A percentile compares a stretch with the other conserved stretches of the same genome.
Evolutionary conservation across 2,113 vertebrate species (phyloP).

Genomic region (Chiloscyllium plagiosum): DNA sequence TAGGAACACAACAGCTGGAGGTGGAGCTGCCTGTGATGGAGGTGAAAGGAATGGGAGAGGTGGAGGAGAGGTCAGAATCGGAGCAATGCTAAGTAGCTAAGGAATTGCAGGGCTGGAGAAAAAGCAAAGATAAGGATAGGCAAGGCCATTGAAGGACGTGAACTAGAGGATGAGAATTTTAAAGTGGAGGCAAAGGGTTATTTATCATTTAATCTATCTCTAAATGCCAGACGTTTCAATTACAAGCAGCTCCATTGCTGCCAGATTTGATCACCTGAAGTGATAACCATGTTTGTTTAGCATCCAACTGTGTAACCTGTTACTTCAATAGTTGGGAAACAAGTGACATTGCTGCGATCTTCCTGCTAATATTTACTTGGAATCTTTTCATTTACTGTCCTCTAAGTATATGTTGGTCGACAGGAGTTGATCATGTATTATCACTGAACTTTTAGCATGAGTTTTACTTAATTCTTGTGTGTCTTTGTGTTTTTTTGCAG

Average conservation of each 20-base stretch:
- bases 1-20: neutral
- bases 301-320: neutral
- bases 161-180: neutral
- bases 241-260: neutral
- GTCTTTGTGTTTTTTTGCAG: conserved; percentile 73
- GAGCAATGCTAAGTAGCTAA: neutral
- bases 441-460: neutral
- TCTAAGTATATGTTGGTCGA: neutral
- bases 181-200: neutral
- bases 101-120: too few relatives aligned
- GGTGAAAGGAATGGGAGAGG: neutral
- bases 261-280: neutral
- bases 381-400: neutral
- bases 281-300: neutral
- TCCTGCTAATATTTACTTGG: neutral
- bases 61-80: neutral
- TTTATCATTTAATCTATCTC: neutral
- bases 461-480: conserved; percentile 44
- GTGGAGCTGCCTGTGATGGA: neutral
- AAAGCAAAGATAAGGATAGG: neutral
- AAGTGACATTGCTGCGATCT: neutral
- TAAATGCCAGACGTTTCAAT: neutral
- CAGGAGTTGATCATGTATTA: neutral
- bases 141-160: neutral
- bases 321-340: neutral